phyloP scores from a whole-genome alignment of 2,797 vertebrate genomes.

The Monodelphis domestica region DNA sequence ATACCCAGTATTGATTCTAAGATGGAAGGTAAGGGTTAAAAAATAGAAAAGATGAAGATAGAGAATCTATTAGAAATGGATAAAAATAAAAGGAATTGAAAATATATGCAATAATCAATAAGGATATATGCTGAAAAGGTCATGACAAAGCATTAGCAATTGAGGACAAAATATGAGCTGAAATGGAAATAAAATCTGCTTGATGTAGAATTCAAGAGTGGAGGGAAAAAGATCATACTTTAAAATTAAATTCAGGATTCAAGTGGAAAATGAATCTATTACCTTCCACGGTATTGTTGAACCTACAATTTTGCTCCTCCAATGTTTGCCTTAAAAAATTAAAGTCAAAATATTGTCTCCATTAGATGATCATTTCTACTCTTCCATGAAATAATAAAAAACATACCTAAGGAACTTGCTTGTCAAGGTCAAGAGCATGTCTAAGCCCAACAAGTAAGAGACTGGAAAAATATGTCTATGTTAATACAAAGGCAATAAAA shows the following conservation, averaged over 20 bases:
- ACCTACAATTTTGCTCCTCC: slow-evolving; percentile 17
- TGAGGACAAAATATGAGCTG: background rate
- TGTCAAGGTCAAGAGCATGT: slow-evolving; percentile 64
- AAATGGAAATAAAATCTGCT: slow-evolving; percentile 5
- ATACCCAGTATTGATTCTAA: too few relatives aligned
- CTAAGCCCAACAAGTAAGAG: slow-evolving; percentile 13
- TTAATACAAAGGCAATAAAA: slow-evolving; percentile 1
- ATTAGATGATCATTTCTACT: slow-evolving; percentile 62
- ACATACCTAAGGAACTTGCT: slow-evolving; percentile 62
- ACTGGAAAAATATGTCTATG: background rate
- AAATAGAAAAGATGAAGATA: background rate
- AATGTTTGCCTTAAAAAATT: slow-evolving; percentile 39
- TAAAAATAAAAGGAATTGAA: background rate
- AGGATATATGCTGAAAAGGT: background rate
- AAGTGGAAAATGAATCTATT: slow-evolving; percentile 30
- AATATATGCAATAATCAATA: background rate
- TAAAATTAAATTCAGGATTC: slow-evolving; percentile 44
- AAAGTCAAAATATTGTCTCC: slow-evolving; percentile 62
- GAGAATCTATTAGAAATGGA: background rate
- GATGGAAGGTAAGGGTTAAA: too few relatives aligned
- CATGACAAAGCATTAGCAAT: background rate
- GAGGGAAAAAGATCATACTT: slow-evolving; percentile 38
- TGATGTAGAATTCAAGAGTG: slow-evolving; percentile 51
- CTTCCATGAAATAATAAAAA: slow-evolving; percentile 44
- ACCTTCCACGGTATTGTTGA: background rate